Conservation (phyloP, 2,888 invertebrate genomes). For the Polylopha cassiicola region DNA sequence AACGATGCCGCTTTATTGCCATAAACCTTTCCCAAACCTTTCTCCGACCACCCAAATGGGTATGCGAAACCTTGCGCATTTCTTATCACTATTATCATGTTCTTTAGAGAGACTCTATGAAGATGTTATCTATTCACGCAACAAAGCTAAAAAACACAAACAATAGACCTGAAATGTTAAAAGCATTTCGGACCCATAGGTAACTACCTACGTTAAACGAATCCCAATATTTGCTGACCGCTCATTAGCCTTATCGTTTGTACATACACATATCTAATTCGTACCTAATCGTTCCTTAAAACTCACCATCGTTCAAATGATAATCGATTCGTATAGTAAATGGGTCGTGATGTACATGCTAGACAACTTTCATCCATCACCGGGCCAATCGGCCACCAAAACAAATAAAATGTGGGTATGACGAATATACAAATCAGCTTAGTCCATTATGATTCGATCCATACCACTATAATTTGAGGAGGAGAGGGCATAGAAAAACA, state of each 20-base stretch:
- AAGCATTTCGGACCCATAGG: conserved; percentile 25
- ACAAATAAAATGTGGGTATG: conserved; percentile 42
- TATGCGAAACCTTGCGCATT: conserved; percentile 52
- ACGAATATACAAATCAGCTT: conserved; percentile 59
- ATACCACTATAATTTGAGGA: conserved; percentile 67
- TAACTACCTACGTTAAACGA: conserved; percentile 20
- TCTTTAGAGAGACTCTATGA: conserved; percentile 34
- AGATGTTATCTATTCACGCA: conserved; percentile 21
- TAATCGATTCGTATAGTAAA: conserved; percentile 38
- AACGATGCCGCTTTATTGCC: conserved; percentile 57
- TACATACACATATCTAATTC: conserved; percentile 33
- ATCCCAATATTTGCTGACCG: conserved; percentile 24
- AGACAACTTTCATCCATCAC: conserved; percentile 63
- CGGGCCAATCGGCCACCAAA: conserved; percentile 63
- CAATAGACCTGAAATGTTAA: conserved; percentile 33
- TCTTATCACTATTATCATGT: conserved; percentile 43
- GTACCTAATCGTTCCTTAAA: conserved; percentile 33
- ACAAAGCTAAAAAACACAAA: conserved; percentile 25
- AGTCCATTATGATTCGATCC: conserved; percentile 65
- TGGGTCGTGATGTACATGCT: conserved; percentile 52
- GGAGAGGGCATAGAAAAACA: conserved; percentile 68
- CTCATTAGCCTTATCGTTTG: conserved; percentile 31
- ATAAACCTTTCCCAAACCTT: conserved; percentile 34
- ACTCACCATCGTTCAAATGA: conserved; percentile 32
- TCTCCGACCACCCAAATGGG: conserved; percentile 49